Evolutionary conservation across 2,888 invertebrate genomes (phyloP), one percentile per base, ranked within the genome.

Genomic region (Leptopilina syphax): DNA sequence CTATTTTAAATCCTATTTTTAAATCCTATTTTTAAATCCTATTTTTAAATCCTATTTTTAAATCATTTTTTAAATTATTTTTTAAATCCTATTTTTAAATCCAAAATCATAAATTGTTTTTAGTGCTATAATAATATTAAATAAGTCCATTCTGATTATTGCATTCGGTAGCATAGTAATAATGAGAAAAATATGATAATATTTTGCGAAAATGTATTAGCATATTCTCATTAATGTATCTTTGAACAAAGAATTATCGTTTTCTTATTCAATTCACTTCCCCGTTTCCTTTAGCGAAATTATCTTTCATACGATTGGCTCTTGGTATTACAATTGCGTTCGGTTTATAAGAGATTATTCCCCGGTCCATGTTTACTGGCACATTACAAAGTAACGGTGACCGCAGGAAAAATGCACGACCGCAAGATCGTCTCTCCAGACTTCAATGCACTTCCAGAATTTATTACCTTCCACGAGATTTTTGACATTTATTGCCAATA

Each of bases 371-470:
- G 82, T 60, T 57, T 73, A 79, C 82, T 77, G 79, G 77, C 76
- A 79, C 79, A 82, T 81, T 81, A 79, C 73, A 73, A 57, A 73
- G 27, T 82, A 81, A 83, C 82, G 82, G 80, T 78, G 82, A 79
- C 73, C 68, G 78, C 76, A 73, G 57, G 57, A 73, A 73, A 73
- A 73, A 34, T 57, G 57, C 34, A 34, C 57, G 34, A 73, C 73
- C 73, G 57, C 73, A 73, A 73, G 57, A 73, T 73, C 73, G 57
- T 34, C 57, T 73, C 73, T 9, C n/a, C 57, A 73, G 57, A 57
- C 57, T 24, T 8, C 65, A 24, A 18, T 57, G 8, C 13, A 57
- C 57, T 34, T n/a, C 10, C 5, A 57, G 73, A 73, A 73, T 73
- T 18, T n/a, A 73, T 73, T 18, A 50, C 10, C 50, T 18, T 60